A percentile compares a stretch with the other conserved stretches of the same genome.
These are phyloP conservation scores for Brachyopa scutellaris DNA, from an alignment of 2,888 invertebrate genomes.

Conservation along the genomic window DNA sequence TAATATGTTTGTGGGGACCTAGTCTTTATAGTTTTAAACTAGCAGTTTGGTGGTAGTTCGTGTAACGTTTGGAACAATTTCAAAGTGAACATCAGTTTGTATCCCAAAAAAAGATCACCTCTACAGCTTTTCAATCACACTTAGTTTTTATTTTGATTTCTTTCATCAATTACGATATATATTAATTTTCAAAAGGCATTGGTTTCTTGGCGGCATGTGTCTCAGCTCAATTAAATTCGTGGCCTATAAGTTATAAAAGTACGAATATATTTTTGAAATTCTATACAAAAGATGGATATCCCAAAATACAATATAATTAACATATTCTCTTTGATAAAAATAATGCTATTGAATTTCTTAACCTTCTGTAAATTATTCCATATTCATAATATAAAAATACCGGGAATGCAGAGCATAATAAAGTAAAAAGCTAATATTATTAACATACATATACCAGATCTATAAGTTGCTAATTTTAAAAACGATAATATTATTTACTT, in stretches of 20 bases:
- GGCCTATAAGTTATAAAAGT: conserved; percentile 68
- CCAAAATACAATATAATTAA: conserved; percentile 20
- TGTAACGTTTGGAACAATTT: too few relatives aligned
- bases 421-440: conserved; percentile 18
- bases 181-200: conserved; percentile 86
- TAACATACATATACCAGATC: conserved; percentile 32
- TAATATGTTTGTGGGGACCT: too few relatives aligned
- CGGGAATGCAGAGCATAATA: conserved; percentile 47
- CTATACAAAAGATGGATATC: conserved; percentile 32
- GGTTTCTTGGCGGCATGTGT: conserved; percentile 90
- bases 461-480: conserved; percentile 46
- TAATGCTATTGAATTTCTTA: conserved; percentile 67
- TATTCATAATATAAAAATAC: conserved; percentile 27
- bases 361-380: conserved; percentile 80
- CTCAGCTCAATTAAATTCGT: conserved; percentile 76
- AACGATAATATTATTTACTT: conserved; percentile 5
- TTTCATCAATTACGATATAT: conserved; percentile 74
- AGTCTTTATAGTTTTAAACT: too few relatives aligned
- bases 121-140: conserved; percentile 39
- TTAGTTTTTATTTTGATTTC: conserved; percentile 57
- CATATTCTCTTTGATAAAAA: conserved; percentile 33
- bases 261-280: conserved; percentile 46
- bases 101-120: conserved; percentile 34
- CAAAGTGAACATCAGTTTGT: conserved; percentile 26
- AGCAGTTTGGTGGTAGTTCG: too few relatives aligned